Evolutionary conservation across 2,797 vertebrate genomes (phyloP), one percentile per base, ranked within the genome.

Genomic region (Gorsachius magnificus): DNA sequence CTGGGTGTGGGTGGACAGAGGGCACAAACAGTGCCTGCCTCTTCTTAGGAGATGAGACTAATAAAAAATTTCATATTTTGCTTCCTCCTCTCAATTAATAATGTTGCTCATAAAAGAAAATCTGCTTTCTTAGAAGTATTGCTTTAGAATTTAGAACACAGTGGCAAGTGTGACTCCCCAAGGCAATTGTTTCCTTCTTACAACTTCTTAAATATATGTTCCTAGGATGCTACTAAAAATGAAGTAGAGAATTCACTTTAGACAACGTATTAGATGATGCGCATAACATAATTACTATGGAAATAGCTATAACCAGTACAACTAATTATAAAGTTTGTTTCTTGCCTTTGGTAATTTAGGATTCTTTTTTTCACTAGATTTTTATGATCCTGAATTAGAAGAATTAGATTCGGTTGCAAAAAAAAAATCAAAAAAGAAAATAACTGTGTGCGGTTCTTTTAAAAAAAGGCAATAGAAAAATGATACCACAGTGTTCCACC

Each of bases 261-360:
- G 88, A 90, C 86, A 87, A 89, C 60, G 80, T 94, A 72, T 92
- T 93, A 90, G 71, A 69, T 87, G 70, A 87, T 54, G 36, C 35
- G 38, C 60, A 33, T 74, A 71, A 50, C 29, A 31, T 77, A 83
- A 92, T 96, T 94, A 80, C 60, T 87, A 21, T 89, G 90, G 68
- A 93, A 95, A 94, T 95, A 78, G 50, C 36, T 93, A 22, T 85
- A 90, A 92, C 45, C 21, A 51, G 20, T 57, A 54, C 24, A 84
- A 26, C 36, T 66, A 92, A 80, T 64, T 71, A 60, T 60, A 70
- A 81, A 88, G 38, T 63, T 51, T 90, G 33, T 91, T 90, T 89
- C 51, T 93, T 86, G 63, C 51, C 43, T 82, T 80, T 68, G 28
- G 74, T 90, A 89, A 79, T 74, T 83, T 60, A 71, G n/a, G 35